phyloP scores from a whole-genome alignment of 1,140 invertebrate species.

The Hyphantria cunea region DNA sequence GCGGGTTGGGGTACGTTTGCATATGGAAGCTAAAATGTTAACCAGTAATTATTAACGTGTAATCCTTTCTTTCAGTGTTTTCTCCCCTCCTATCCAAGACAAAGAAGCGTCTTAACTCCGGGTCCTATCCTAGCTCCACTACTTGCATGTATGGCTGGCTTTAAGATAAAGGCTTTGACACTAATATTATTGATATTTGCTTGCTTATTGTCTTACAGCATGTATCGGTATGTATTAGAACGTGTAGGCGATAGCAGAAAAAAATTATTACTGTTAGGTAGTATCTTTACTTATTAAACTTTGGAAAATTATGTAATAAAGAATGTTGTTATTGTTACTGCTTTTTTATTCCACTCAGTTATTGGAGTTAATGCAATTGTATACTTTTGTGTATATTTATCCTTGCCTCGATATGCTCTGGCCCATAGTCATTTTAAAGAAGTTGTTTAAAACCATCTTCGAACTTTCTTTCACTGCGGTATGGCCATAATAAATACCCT shows the following conservation, averaged over 20 bases:
- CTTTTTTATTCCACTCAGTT: too few species aligned
- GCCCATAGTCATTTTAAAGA: too few species aligned
- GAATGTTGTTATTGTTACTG: too few species aligned
- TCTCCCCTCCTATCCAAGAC: not conserved
- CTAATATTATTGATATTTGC: conserved; percentile 31
- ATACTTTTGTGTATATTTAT: too few species aligned
- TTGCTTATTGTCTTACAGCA: conserved; percentile 44
- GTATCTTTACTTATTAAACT: conserved; percentile 40
- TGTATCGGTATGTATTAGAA: conserved; percentile 47
- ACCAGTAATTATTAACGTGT: not conserved
- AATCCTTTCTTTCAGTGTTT: conserved; percentile 14
- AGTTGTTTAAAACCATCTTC: too few species aligned
- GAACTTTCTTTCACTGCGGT: too few species aligned
- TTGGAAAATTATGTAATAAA: too few species aligned
- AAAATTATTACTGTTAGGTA: conserved; percentile 34
- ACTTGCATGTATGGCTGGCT: conserved; percentile 31
- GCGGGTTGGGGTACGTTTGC: too few species aligned
- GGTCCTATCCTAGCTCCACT: not conserved
- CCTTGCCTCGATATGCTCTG: too few species aligned
- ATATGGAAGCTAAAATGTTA: too few species aligned
- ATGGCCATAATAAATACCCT: too few species aligned
- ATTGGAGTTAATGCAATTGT: too few species aligned
- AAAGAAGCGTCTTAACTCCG: conserved; percentile 5
- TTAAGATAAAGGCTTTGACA: conserved; percentile 38
- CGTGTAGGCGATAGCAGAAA: conserved; percentile 29